These are phyloP conservation scores for Tetranychus piercei DNA, from an alignment of 2,888 invertebrate species.

Conservation along the genomic window DNA sequence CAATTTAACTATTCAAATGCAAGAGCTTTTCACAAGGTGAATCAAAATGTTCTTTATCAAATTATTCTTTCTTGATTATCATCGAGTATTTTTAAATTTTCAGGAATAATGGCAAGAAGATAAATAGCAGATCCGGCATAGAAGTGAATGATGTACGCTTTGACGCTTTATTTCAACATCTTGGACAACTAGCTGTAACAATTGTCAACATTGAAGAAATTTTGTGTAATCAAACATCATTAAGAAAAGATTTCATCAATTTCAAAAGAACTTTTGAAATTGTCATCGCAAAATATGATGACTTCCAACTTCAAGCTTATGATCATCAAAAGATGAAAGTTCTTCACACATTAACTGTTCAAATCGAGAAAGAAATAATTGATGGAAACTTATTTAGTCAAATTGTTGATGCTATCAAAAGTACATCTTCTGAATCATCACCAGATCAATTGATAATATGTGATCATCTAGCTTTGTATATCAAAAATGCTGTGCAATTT, in stretches of 20 bases:
- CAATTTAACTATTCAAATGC: slow-evolving; percentile 54
- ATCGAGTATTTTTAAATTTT: not conserved
- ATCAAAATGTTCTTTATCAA: not conserved
- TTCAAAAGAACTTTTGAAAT: slow-evolving; percentile 20
- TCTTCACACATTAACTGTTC: slow-evolving; percentile 13
- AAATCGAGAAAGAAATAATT: slow-evolving; percentile 19
- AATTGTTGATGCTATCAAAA: slow-evolving; percentile 10
- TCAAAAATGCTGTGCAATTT: slow-evolving; percentile 3
- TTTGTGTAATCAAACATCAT: slow-evolving; percentile 40
- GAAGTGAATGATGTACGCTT: slow-evolving; percentile 16
- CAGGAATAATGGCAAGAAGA: slow-evolving; percentile 2
- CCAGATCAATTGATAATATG: not conserved
- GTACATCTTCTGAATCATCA: not conserved
- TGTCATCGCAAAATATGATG: slow-evolving; percentile 8
- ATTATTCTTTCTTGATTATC: no score
- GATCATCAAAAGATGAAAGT: slow-evolving; percentile 14
- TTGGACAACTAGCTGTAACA: slow-evolving; percentile 37
- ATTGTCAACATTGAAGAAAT: slow-evolving; percentile 48
- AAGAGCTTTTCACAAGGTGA: slow-evolving; percentile 39
- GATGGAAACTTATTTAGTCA: slow-evolving; percentile 17
- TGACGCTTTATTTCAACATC: slow-evolving; percentile 33
- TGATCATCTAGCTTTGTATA: slow-evolving; percentile 13
- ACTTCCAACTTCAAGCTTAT: slow-evolving; percentile 13
- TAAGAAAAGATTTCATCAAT: slow-evolving; percentile 43
- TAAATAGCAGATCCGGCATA: not conserved